Base-by-base conservation (phyloP, 2,888 invertebrate genomes). In the Amorpha juglandis region DNA sequence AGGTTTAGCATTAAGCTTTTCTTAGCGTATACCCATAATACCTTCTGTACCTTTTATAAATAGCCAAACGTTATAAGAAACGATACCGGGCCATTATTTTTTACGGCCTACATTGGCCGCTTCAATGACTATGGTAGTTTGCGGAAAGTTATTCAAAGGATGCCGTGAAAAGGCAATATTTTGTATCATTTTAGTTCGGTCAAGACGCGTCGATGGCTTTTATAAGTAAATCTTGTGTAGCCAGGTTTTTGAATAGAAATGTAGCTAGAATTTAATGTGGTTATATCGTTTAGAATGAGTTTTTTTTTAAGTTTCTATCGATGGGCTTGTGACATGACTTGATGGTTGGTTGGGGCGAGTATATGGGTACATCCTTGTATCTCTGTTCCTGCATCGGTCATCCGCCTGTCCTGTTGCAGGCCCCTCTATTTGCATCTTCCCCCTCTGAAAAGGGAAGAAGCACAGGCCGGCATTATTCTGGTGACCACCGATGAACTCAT, bases 11-110 rank as follows among this genome's bases (percentile, higher is more conserved):
- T 62, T 47, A 62, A 27, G 47, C 63, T 51, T 33, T 47, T 63
- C 48, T 48, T 27, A 14, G 51, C 63, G 38, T 63, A 33, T 51
- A 58, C 38, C 63, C 16, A 11, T 51, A 51, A 42, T 33, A 63
- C 48, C 19, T 63, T 48, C 19, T 63, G 35, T 35, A 51, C 63
- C 51, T 50, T 47, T 63, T 51, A 63, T 63, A 51, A 63, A 63
- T 51, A 35, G 48, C 53, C 63, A 45, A 58, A 63, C 42, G 47
- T 64, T n/a, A 62, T 50, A 45, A 65, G 53, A 55, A 64, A 67
- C 73, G 77, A 78, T 77, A 76, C 68, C 70, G 67, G 71, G 62
- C 72, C 71, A 72, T 77, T 74, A 76, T 71, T 74, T 77, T 78
- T 77, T 78, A 78, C 69, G 67, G 63, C 66, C 68, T 12, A 11